Evolutionary conservation across 1,140 invertebrate species (phyloP), one percentile per base, ranked within the genome.

Genomic region (Chrysomallon squamiferum): DNA sequence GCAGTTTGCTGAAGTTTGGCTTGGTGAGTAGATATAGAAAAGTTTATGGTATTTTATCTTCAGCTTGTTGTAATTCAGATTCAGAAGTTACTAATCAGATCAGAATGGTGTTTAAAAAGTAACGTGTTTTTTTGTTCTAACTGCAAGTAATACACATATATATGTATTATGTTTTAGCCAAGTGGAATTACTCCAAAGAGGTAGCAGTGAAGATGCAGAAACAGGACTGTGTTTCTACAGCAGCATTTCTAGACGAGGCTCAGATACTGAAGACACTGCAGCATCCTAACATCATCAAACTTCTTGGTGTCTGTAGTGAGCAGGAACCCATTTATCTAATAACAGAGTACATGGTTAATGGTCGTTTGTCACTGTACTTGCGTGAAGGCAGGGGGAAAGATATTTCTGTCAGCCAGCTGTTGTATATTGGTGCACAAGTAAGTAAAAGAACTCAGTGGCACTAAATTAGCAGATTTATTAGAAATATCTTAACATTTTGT

Each of bases 301-400:
- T 99, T 35, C 97, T 97, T 84, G 97, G 96, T 13, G 96, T 99
- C 13, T 99, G 97, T 81, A 98, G 95, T 32, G 90, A 96, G 77
- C 95, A 97, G 80, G 96, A 99, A 86, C 97, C 97, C 1, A 97
- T 99, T 80, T 98, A 98, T 82, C 98, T 99, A 75, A 96, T 99
- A 49, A 99, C 96, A 0, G 97, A 99, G 87, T 88, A 98, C 56
- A 76, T 83, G 78, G 49, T 56, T 22, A 73, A 77, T 52, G 79
- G 79, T 18, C 72, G 76, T 25, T 69, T 83, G 61, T 81, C 78
- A n/a, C 70, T 73, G 52, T 78, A 80, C 60, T 65, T 83, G 43
- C 56, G 81, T 32, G 79, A 83, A 62, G 79, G 76, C 15, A 66
- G 68, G n/a, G 81, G 77, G 13, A 71, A 65, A 32, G 67, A 75